A percentile compares a stretch with the other conserved stretches of the same genome.
phyloP scores from a whole-genome alignment of 1,140 invertebrate species.

The Aphaenogaster floridana region DNA sequence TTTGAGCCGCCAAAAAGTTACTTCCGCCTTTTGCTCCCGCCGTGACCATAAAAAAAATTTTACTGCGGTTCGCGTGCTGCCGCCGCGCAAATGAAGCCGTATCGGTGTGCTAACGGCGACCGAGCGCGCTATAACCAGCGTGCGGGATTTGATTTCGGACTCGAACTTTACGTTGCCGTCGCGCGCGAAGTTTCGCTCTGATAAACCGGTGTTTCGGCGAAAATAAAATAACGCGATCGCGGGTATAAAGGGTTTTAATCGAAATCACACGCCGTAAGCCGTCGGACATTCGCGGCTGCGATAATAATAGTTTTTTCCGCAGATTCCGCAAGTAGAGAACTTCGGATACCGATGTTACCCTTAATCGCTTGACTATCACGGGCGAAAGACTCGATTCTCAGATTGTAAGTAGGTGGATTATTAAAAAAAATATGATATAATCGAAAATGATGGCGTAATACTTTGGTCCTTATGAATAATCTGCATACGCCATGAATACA shows the following conservation, averaged over 20 bases:
- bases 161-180: conserved; percentile 49
- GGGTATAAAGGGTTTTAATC: conserved; percentile 27
- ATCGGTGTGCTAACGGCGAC: conserved; percentile 46
- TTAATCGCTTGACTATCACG: background rate
- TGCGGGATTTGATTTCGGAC: conserved; percentile 57
- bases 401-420: background rate
- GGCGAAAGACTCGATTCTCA: background rate
- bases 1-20: conserved; percentile 69
- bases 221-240: conserved; percentile 33
- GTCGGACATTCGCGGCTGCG: conserved; percentile 5
- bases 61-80: conserved; percentile 55
- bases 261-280: conserved; percentile 4
- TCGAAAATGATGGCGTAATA: background rate
- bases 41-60: conserved; percentile 58
- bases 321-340: background rate
- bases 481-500: conserved; percentile 47
- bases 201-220: conserved; percentile 40
- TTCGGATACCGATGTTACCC: background rate
- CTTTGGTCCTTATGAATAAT: conserved; percentile 15
- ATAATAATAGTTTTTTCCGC: background rate
- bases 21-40: conserved; percentile 60
- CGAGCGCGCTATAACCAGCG: conserved; percentile 24
- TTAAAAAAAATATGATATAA: background rate
- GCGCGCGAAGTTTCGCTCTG: conserved; percentile 32
- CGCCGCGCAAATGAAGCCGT: conserved; percentile 55